These are phyloP conservation scores for Chironomus striatipennis DNA, from an alignment of 1,140 invertebrate genomes.

Conservation along the genomic window DNA sequence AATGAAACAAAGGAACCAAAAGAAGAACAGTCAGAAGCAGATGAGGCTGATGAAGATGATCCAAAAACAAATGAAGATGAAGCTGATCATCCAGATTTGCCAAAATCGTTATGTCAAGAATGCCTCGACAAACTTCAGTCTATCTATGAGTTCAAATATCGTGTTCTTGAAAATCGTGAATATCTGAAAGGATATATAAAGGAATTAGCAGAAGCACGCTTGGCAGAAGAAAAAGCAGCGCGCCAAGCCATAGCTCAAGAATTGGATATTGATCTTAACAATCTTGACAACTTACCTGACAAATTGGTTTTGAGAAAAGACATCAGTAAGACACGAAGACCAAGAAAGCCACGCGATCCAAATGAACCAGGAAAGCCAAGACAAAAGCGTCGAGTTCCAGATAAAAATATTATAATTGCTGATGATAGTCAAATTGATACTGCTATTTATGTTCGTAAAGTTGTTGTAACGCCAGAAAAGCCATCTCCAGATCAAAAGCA, in stretches of 20 bases:
- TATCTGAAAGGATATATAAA: neutral
- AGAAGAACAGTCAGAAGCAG: neutral
- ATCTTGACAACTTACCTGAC: neutral
- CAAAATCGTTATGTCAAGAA: neutral
- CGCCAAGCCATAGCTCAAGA: neutral
- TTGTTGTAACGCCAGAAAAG: neutral
- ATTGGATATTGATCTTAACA: constrained; percentile 15
- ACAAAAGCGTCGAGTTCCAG: neutral
- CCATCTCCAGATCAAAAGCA: neutral
- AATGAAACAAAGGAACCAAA: neutral
- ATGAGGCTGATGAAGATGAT: neutral
- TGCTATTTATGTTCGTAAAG: neutral
- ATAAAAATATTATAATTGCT: constrained; percentile 1
- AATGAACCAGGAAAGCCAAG: neutral
- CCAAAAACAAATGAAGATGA: neutral
- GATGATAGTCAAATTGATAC: constrained; percentile 6
- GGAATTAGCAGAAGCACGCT: neutral
- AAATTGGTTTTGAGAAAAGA: neutral
- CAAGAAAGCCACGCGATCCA: neutral
- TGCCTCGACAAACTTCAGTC: neutral
- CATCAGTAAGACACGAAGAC: neutral
- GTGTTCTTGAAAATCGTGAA: neutral
- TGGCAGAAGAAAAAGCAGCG: neutral
- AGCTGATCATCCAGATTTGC: neutral
- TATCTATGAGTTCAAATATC: neutral